Evolutionary conservation across 1,140 invertebrate species (phyloP).

Genomic region (Idris sp.): DNA sequence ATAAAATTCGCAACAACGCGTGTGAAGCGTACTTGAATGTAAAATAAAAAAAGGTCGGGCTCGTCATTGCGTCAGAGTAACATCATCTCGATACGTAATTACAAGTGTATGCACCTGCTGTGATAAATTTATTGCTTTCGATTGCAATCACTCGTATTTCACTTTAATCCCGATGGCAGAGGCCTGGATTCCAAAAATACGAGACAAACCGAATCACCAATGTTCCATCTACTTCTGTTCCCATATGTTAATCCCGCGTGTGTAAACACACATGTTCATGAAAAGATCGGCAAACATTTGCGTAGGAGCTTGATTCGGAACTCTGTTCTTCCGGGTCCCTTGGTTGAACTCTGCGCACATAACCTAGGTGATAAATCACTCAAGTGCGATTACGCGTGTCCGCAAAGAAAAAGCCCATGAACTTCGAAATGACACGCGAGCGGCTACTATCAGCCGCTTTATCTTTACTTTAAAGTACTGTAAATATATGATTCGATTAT

Average conservation of each 20-base stretch:
- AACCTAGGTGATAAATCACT: constrained; percentile 55
- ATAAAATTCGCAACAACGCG: constrained; percentile 20
- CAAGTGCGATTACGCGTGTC: constrained; percentile 48
- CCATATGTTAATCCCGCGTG: constrained; percentile 57
- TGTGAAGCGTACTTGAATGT: constrained; percentile 28
- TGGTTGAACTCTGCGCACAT: constrained; percentile 36
- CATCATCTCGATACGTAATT: constrained; percentile 61
- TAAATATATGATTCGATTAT: constrained; percentile 23
- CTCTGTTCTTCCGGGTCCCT: constrained; percentile 50
- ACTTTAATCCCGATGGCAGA: constrained; percentile 56
- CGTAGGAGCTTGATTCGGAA: constrained; percentile 43
- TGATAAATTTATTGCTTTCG: constrained; percentile 64
- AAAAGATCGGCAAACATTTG: constrained; percentile 62
- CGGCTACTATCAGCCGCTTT: no score
- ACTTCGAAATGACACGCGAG: constrained; percentile 26
- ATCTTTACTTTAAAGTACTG: constrained; percentile 19
- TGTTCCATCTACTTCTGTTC: constrained; percentile 54
- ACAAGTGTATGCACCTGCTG: constrained; percentile 57
- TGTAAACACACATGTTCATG: constrained; percentile 62
- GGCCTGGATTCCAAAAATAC: constrained; percentile 58
- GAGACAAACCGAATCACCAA: constrained; percentile 48
- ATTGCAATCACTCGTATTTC: constrained; percentile 63
- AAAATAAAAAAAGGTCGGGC: constrained; percentile 33
- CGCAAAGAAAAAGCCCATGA: constrained; percentile 34
- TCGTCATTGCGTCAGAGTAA: constrained; percentile 42